Evolutionary conservation across 2,888 invertebrate genomes (phyloP).

Genomic region (Campopleginae sp.): DNA sequence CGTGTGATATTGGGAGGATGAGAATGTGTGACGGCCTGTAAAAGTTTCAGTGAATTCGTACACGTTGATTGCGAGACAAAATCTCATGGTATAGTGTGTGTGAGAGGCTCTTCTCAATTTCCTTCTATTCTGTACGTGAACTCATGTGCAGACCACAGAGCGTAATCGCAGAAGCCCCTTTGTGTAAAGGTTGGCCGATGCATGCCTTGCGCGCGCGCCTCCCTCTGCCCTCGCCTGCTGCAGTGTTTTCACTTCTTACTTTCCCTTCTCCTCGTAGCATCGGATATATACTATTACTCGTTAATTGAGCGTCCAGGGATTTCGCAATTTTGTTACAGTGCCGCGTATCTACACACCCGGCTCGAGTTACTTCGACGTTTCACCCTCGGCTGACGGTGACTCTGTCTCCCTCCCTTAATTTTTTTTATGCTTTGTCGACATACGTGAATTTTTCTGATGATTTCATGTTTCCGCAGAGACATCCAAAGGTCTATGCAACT

Average conservation of each 20-base stretch:
- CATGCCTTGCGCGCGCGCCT: constrained; percentile 18
- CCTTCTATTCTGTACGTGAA: background rate
- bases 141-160: constrained; percentile 30
- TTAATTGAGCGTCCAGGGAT: constrained; percentile 76
- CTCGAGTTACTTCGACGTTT: constrained; percentile 64
- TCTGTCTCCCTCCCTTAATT: background rate
- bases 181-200: constrained; percentile 48
- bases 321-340: constrained; percentile 72
- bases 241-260: background rate
- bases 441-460: constrained; percentile 26
- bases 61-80: background rate
- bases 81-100: constrained; percentile 8
- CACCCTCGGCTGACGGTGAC: constrained; percentile 47
- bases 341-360: constrained; percentile 54
- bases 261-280: constrained; percentile 21
- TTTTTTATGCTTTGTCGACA: constrained; percentile 7
- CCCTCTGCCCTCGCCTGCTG: constrained; percentile 27
- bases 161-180: constrained; percentile 63
- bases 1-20: background rate
- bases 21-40: background rate
- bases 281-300: constrained; percentile 72
- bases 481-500: background rate
- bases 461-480: constrained; percentile 13
- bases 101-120: constrained; percentile 12
- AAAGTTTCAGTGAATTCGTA: background rate